Conservation (phyloP, 2,113 vertebrate species). For the Phasianus colchicus region DNA sequence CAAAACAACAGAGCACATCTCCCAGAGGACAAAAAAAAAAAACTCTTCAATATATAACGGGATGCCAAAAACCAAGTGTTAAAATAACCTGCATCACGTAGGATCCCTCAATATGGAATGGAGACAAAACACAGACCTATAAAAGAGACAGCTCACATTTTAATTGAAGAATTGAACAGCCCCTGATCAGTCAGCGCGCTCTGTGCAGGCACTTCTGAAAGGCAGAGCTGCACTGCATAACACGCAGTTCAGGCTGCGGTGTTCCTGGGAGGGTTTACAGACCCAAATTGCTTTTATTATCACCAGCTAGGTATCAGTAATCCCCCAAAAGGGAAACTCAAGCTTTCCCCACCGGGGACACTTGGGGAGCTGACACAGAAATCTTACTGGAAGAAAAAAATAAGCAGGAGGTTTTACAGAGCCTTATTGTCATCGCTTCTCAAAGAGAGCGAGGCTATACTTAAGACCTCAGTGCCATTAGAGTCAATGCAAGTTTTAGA, state of each 20-base stretch:
- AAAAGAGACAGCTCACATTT: slow-evolving; percentile 62
- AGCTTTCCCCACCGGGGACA: neutral
- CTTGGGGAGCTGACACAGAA: slow-evolving; percentile 32
- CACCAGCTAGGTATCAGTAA: slow-evolving; percentile 50
- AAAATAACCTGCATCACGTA: slow-evolving; percentile 63
- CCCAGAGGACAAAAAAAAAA: slow-evolving; percentile 64
- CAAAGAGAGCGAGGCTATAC: neutral
- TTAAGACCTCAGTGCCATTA: neutral
- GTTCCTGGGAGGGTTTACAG: slow-evolving; percentile 30
- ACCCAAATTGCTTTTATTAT: slow-evolving; percentile 36
- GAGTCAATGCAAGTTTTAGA: neutral
- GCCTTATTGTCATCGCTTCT: neutral
- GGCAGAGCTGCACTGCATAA: slow-evolving; percentile 10
- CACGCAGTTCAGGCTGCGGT: neutral
- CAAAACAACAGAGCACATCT: slow-evolving; percentile 69
- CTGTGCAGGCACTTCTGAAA: neutral
- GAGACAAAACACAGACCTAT: slow-evolving; percentile 48
- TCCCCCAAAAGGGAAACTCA: slow-evolving; percentile 24
- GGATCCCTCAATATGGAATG: slow-evolving; percentile 42
- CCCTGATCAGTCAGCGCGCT: neutral
- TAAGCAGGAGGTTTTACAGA: slow-evolving; percentile 27
- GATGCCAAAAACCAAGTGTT: slow-evolving; percentile 67
- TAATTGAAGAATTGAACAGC: slow-evolving; percentile 61
- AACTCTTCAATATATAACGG: slow-evolving; percentile 61
- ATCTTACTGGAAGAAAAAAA: slow-evolving; percentile 18